phyloP scores from a whole-genome alignment of 2,888 invertebrate genomes.

The Nebria salina region DNA sequence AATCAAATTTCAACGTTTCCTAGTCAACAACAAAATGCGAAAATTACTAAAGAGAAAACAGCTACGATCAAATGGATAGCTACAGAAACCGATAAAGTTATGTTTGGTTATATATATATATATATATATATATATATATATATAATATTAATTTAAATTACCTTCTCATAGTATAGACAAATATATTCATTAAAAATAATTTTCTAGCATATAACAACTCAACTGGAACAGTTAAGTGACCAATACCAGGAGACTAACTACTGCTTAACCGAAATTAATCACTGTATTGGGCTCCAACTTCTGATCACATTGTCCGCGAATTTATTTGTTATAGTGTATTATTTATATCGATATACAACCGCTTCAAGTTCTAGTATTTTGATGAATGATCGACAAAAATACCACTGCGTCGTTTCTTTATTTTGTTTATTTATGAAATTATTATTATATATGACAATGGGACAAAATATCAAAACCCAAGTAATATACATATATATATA shows the following conservation, averaged over 20 bases:
- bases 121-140: too few relatives aligned
- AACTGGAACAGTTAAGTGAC: conserved; percentile 22
- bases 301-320: conserved; percentile 27
- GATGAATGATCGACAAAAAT: conserved; percentile 20
- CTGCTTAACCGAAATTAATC: conserved; percentile 27
- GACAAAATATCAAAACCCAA: conserved; percentile 24
- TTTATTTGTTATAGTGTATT: conserved; percentile 28
- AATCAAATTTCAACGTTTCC: conserved; percentile 13
- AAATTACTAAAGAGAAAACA: conserved; percentile 15
- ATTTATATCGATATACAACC: conserved; percentile 28
- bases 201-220: conserved; percentile 18
- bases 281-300: conserved; percentile 31
- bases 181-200: not conserved
- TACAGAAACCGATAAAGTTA: conserved; percentile 14
- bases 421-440: conserved; percentile 19
- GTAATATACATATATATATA: too few relatives aligned
- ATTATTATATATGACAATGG: conserved; percentile 26
- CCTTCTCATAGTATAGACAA: not conserved
- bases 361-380: conserved; percentile 8
- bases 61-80: not conserved
- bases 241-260: conserved; percentile 26
- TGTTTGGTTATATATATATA: too few relatives aligned
- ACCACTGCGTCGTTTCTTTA: conserved; percentile 22
- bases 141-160: not conserved
- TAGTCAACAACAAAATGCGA: conserved; percentile 21